Percentiles rank a stretch among this genome's conserved stretches.
Evolutionary conservation across 2,888 invertebrate species (phyloP).

Genomic region (Eupsilia transversa): DNA sequence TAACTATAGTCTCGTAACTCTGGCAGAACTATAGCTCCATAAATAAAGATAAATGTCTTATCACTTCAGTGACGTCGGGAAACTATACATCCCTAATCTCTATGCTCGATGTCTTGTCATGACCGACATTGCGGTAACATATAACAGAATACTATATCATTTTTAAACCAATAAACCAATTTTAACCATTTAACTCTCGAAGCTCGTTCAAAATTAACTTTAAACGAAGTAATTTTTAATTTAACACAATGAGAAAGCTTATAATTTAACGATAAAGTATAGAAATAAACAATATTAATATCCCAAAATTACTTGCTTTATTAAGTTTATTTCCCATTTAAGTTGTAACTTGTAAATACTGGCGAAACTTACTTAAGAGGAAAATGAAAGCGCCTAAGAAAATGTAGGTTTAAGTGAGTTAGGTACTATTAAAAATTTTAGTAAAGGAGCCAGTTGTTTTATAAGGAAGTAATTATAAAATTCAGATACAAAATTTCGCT

Average conservation of each 20-base stretch:
- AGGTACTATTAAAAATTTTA: not conserved
- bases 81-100: not conserved
- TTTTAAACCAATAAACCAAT: too few species aligned
- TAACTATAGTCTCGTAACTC: not conserved
- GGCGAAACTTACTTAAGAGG: conserved; percentile 13
- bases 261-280: conserved; percentile 17
- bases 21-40: not conserved
- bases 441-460: conserved; percentile 8
- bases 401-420: conserved; percentile 14
- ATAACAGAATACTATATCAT: not conserved
- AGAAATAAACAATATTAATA: conserved; percentile 34
- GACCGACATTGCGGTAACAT: not conserved
- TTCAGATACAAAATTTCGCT: conserved; percentile 8
- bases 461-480: conserved; percentile 12
- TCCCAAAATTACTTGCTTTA: conserved; percentile 24
- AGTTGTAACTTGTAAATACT: conserved; percentile 24
- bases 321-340: conserved; percentile 37
- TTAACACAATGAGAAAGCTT: conserved; percentile 30
- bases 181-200: too few species aligned
- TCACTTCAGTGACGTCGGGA: not conserved
- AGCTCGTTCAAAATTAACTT: not conserved
- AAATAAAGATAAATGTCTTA: not conserved
- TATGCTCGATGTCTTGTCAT: not conserved
- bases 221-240: conserved; percentile 13
- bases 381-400: conserved; percentile 16